Base-by-base conservation (phyloP, 1,140 invertebrate genomes). In the Semibalanus balanoides region DNA sequence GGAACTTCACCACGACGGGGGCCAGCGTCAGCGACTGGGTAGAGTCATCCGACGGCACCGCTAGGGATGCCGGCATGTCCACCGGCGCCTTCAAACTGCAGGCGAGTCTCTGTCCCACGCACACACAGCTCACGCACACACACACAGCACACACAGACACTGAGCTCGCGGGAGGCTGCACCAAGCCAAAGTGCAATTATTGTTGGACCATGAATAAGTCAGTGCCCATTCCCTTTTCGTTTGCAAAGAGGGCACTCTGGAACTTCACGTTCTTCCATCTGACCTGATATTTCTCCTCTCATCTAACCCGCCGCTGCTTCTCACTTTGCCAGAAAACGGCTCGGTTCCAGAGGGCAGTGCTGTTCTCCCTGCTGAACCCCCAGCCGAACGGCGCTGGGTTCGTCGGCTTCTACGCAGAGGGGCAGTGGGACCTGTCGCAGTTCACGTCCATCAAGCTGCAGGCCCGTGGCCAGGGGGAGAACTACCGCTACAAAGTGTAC, bases 361-460 rank as follows among this genome's bases (percentile, higher is more conserved):
- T 91, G 76, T 91, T 91, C 79, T 86, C 87, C 5, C 79, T 90
- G 27, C 81, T 91, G 9, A 90, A 90, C 81, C 89, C 90, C 11
- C 89, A 90, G 82, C 83, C 86, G 17, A 90, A 90, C 78, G 89
- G 89, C 0, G 90, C 90, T 40, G 88, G 89, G 11, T 90, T 91
- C 82, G 89, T 89, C 70, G 89, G 89, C 19, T 84, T 89, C 74
- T 81, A 85, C 64, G 87, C 83, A 0, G 75, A 81, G 9, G 83
- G 83, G 7, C 73, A 82, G 30, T 80, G 86, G 22, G 82, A 90
- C 81, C 79, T 90, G 0, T 83, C 83, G 0, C 81, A 82, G 28
- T 86, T 84, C 78, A 81, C 82, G 0, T 85, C 84, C 76, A 82
- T 91, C 30, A 82, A 86, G 78, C 82, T 91, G 3, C 81, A 81